Evolutionary conservation across 1,140 invertebrate species (phyloP).

Genomic region (Euborellia annulipes): DNA sequence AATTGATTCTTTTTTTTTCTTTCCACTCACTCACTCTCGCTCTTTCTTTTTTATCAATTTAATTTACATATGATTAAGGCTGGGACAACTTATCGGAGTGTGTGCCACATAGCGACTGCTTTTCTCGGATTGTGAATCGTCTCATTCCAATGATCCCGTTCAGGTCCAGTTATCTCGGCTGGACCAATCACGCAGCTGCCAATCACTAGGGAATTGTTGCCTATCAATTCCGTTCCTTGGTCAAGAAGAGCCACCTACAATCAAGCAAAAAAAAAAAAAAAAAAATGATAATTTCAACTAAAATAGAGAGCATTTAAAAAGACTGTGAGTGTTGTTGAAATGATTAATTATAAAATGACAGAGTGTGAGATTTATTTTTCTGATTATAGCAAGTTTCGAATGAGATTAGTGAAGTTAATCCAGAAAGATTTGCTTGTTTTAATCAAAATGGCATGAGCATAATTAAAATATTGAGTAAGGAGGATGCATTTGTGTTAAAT

Average conservation of each 20-base stretch:
- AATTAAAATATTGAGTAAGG: too few species aligned
- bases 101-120: slow-evolving; percentile 71
- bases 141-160: slow-evolving; percentile 58
- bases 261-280: not conserved
- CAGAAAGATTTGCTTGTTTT: too few species aligned
- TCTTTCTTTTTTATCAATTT: too few species aligned
- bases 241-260: slow-evolving; percentile 39
- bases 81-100: slow-evolving; percentile 36
- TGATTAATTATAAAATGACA: not conserved
- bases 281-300: not conserved
- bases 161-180: slow-evolving; percentile 35
- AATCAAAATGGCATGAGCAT: too few species aligned
- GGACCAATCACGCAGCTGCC: slow-evolving; percentile 55
- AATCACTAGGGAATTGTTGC: slow-evolving; percentile 48
- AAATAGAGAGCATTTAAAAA: not conserved
- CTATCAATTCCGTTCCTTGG: slow-evolving; percentile 43
- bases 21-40: too few species aligned
- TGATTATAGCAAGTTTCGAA: not conserved
- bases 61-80: too few species aligned
- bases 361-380: not conserved
- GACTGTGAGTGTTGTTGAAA: not conserved
- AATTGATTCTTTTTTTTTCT: too few species aligned
- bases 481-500: too few species aligned
- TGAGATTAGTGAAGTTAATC: too few species aligned
- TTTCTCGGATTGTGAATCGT: slow-evolving; percentile 68